Base-by-base conservation (phyloP, 2,113 vertebrate genomes). In the Sphaerodactylus townsendi region DNA sequence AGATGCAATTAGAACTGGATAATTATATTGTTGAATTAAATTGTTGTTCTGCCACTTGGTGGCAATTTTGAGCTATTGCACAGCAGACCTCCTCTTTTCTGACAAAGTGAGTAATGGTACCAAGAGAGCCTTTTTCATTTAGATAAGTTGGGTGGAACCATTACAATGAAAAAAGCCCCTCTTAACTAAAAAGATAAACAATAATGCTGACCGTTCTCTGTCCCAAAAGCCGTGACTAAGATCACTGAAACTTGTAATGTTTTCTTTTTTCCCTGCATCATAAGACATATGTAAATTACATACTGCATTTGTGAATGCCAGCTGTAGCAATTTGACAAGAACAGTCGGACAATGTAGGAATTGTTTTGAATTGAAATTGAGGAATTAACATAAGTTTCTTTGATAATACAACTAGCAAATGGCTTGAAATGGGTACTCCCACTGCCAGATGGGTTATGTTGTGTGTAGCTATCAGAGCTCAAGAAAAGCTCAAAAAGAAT, bases 61-160 rank as follows among this genome's bases (percentile, higher is more conserved):
- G 95, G 94, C 95, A 95, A 94, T 93, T 95, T 94, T 96, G 93
- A 96, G 94, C 93, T 93, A 89, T 86, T 88, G 77, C 88, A 85
- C 73, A 87, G 44, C 33, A 39, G 33, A 59, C 50, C 1, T 83
- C 77, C 81, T 89, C 41, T 62, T 91, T 93, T 85, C 88, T 88
- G 82, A 66, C 68, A 74, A 68, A 93, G 81, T 56, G 87, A 76
- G 41, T 39, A 89, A 90, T 37, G 70, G 59, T 77, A 75, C 50
- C 83, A 90, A 85, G 76, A 83, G 91, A 87, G 90, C 82, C 21
- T 81, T 92, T 90, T 56, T 84, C 73, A 84, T 94, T 86, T 81
- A 78, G 81, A 91, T 86, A 75, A 83, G 85, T 92, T 86, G n/a
- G 73, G 76, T 35, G 30, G 35, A 59, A 62, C 50, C 39, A 13